Evolutionary conservation across 2,113 vertebrate genomes (phyloP).

Genomic region (Centrocercus urophasianus): DNA sequence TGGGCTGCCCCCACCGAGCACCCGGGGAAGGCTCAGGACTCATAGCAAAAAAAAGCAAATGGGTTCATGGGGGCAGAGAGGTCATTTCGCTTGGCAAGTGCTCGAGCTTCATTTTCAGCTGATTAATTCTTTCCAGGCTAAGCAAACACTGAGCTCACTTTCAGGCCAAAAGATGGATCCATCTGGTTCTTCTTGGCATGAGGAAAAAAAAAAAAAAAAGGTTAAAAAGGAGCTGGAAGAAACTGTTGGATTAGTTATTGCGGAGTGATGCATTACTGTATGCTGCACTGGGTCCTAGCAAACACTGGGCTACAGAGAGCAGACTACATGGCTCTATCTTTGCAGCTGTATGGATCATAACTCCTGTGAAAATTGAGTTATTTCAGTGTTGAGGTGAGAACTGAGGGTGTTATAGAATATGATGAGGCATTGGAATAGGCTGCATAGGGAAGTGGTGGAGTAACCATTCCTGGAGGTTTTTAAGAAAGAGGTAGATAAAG

Average conservation of each 20-base stretch:
- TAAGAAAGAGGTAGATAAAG: too few relatives aligned
- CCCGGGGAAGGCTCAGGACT: slow-evolving; percentile 7
- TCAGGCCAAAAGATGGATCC: slow-evolving; percentile 1
- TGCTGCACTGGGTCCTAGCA: not conserved
- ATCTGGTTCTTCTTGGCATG: slow-evolving; percentile 42
- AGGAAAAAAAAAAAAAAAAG: not conserved
- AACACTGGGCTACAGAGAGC: not conserved
- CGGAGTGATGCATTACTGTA: rapidly evolving
- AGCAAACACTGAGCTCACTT: not conserved
- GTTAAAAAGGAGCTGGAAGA: not conserved
- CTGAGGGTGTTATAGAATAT: not conserved
- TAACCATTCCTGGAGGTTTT: too few relatives aligned
- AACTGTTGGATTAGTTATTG: not conserved
- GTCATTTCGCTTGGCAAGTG: slow-evolving; percentile 41
- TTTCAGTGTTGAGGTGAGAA: not conserved
- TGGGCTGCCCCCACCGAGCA: not conserved
- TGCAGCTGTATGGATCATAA: not conserved
- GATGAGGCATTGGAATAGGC: too few relatives aligned
- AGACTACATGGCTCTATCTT: not conserved
- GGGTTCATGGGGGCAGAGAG: slow-evolving; percentile 12
- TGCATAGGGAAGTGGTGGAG: too few relatives aligned
- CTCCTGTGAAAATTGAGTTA: rapidly evolving
- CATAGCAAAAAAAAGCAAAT: not conserved
- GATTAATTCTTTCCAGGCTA: slow-evolving; percentile 42
- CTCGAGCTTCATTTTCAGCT: not conserved